These are phyloP conservation scores for Drosophila putrida DNA, from an alignment of 2,888 invertebrate species.

Conservation along the genomic window DNA sequence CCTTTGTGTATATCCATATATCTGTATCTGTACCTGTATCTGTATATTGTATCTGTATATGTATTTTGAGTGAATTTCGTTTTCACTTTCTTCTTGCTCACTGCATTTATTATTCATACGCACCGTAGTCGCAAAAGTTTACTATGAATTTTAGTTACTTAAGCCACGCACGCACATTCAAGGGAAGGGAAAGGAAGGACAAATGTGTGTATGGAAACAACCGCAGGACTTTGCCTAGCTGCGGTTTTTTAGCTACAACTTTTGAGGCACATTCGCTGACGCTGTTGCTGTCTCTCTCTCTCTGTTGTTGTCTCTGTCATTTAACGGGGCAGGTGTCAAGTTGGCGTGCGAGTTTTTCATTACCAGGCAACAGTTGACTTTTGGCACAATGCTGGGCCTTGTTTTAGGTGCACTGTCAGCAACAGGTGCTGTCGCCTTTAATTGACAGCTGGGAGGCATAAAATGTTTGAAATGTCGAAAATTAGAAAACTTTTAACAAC, in stretches of 20 bases:
- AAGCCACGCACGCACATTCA: slow-evolving; percentile 30
- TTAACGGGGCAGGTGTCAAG: slow-evolving; percentile 69
- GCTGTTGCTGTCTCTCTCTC: not conserved
- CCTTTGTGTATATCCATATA: slow-evolving; percentile 8
- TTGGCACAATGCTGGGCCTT: slow-evolving; percentile 36
- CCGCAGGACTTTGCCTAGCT: slow-evolving; percentile 50
- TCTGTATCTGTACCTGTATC: slow-evolving; percentile 24
- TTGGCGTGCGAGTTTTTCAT: slow-evolving; percentile 70
- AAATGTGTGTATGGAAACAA: slow-evolving; percentile 12
- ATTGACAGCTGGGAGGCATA: slow-evolving; percentile 79
- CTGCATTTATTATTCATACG: slow-evolving; percentile 71
- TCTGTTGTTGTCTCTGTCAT: not conserved
- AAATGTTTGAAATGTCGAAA: slow-evolving; percentile 79
- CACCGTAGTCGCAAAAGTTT: slow-evolving; percentile 52
- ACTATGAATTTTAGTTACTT: slow-evolving; percentile 58
- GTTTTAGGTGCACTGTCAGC: slow-evolving; percentile 63
- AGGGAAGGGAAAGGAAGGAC: not conserved
- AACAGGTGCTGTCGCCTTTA: slow-evolving; percentile 79
- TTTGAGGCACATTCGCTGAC: slow-evolving; percentile 15
- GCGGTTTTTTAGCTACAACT: slow-evolving; percentile 50
- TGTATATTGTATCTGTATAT: slow-evolving; percentile 20
- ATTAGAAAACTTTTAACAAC: slow-evolving; percentile 81
- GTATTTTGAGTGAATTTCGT: slow-evolving; percentile 23
- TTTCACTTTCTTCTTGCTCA: slow-evolving; percentile 41
- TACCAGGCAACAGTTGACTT: slow-evolving; percentile 65